These are phyloP conservation scores for Plemyria rubiginata DNA, from an alignment of 2,888 invertebrate species.

Conservation along the genomic window DNA sequence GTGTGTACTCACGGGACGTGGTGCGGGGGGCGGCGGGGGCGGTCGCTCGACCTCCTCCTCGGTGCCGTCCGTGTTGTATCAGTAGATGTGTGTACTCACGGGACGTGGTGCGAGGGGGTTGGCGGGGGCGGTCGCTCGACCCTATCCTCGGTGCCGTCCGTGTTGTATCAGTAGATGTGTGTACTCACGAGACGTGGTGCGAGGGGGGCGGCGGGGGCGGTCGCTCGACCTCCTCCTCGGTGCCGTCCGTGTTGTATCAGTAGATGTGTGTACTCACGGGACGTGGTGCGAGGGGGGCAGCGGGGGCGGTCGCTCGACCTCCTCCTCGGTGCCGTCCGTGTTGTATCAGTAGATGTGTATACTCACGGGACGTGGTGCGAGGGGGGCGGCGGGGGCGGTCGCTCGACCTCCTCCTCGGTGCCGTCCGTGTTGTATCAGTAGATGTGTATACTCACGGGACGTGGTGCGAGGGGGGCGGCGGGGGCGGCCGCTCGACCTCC, in stretches of 20 bases:
- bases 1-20: not conserved
- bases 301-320: slow-evolving; percentile 49
- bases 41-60: slow-evolving; percentile 72
- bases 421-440: slow-evolving; percentile 93
- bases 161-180: too few species aligned
- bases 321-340: slow-evolving; percentile 89
- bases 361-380: slow-evolving; percentile 1
- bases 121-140: too few species aligned
- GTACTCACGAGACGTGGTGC: too few species aligned
- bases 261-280: not conserved
- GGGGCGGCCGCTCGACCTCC: too few species aligned
- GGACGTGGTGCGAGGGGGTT: too few species aligned
- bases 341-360: too few species aligned
- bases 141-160: too few species aligned
- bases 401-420: slow-evolving; percentile 81
- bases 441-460: too few species aligned
- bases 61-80: slow-evolving; percentile 91
- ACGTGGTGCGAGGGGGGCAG: slow-evolving; percentile 51
- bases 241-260: slow-evolving; percentile 91
- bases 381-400: slow-evolving; percentile 56
- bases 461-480: too few species aligned
- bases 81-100: too few species aligned
- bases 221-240: too few species aligned
- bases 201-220: too few species aligned
- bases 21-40: slow-evolving; percentile 55